Evolutionary conservation across 2,888 invertebrate species (phyloP).

Genomic region (Pterobdella sp.): DNA sequence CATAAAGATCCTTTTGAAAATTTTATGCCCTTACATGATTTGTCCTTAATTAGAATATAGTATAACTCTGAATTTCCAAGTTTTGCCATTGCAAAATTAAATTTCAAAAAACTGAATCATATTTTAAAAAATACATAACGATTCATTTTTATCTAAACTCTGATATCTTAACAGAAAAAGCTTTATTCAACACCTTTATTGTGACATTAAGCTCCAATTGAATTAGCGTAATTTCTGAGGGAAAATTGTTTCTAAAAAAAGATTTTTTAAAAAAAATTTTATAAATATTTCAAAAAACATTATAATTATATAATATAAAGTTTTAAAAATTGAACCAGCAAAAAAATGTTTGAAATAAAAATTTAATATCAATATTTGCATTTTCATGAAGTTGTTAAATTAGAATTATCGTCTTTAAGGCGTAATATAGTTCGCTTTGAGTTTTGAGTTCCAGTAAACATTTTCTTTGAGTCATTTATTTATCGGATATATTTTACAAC

Average conservation of each 20-base stretch:
- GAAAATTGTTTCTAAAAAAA: not conserved
- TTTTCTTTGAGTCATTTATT: too few species aligned
- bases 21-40: not conserved
- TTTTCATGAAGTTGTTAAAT: conserved; percentile 2
- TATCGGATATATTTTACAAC: too few species aligned
- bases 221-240: conserved; percentile 7
- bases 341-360: too few species aligned
- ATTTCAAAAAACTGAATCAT: not conserved
- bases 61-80: not conserved
- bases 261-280: not conserved
- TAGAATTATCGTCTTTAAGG: not conserved
- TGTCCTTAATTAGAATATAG: not conserved
- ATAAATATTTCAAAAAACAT: too few species aligned
- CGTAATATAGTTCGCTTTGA: not conserved
- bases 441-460: too few species aligned
- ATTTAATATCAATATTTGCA: too few species aligned
- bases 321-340: too few species aligned
- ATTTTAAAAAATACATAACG: not conserved
- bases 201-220: too few species aligned
- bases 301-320: too few species aligned
- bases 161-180: too few species aligned
- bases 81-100: not conserved
- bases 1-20: not conserved
- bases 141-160: too few species aligned
- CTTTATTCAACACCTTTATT: too few species aligned